Evolutionary conservation across 2,888 invertebrate genomes (phyloP), one percentile per base, ranked within the genome.

Genomic region (Plebejus melissa): DNA sequence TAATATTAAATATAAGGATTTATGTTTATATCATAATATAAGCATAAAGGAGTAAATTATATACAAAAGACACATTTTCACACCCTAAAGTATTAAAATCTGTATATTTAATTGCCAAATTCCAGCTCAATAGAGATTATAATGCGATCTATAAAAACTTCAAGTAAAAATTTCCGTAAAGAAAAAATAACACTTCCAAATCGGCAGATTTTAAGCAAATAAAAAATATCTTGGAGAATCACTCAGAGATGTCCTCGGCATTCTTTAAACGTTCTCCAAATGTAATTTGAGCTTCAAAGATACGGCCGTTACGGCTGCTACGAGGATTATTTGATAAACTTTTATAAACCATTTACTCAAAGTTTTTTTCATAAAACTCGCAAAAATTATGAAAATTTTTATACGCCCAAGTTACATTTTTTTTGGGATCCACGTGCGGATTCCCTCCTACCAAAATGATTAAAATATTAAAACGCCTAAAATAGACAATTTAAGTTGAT

Each of bases 281-380:
- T 72, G 46, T 54, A 32, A 72, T 72, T 50, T 46, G 28, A 72
- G 46, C 28, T 72, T 72, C 28, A 72, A 71, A 72, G 50, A 13
- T 32, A 38, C 41, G 70, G 38, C 50, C 46, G 50, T 7, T 54
- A 54, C 54, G 54, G 4, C 54, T 54, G 28, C 41, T 46, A 50
- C 72, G 28, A 54, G 22, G 46, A 16, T 72, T 72, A 72, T 54
- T 72, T 54, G 46, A 50, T 50, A 72, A 72, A 72, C 72, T 50
- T 72, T 72, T 50, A 54, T 72, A 72, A 72, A 72, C 11, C 11
- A 72, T 50, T 72, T 72, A 72, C 36, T 9, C 16, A 54, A 72
- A 54, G 72, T 54, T 32, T 3, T 11, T 50, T 50, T 65, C 65
- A 13, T 65, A 4, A 65, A 65, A 65, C 4, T 13, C 65, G 32